These are phyloP conservation scores for Acleris emargana DNA, from an alignment of 2,888 invertebrate genomes.

Conservation along the genomic window DNA sequence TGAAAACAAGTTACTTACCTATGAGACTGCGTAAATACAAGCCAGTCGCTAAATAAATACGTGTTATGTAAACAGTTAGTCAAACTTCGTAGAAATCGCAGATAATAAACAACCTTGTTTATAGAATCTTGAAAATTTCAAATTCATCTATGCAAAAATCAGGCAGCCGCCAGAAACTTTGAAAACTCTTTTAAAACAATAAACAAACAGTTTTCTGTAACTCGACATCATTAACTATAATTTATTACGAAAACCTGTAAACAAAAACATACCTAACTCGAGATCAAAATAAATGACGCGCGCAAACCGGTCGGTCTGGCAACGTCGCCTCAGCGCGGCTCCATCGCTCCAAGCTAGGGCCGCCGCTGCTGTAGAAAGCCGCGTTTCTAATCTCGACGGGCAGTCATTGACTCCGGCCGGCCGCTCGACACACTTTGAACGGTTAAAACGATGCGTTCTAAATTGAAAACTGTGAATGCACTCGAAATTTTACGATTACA, in stretches of 20 bases:
- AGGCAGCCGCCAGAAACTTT: not conserved
- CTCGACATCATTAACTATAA: conserved; percentile 11
- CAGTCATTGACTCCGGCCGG: conserved; percentile 78
- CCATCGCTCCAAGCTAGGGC: conserved; percentile 60
- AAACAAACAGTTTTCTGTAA: not conserved
- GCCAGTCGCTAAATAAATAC: too few relatives aligned
- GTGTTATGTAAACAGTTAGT: too few relatives aligned
- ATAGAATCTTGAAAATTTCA: not conserved
- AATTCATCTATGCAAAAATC: not conserved
- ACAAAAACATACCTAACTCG: conserved; percentile 34
- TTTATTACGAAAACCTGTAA: conserved; percentile 23
- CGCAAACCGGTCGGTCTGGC: conserved; percentile 57
- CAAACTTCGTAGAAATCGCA: too few relatives aligned
- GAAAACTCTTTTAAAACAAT: not conserved
- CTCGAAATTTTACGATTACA: conserved; percentile 22
- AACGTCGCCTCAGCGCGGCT: conserved; percentile 57
- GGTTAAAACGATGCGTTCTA: conserved; percentile 35
- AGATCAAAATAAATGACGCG: conserved; percentile 43
- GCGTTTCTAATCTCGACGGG: conserved; percentile 78
- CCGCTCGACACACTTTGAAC: conserved; percentile 44
- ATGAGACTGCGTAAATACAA: too few relatives aligned
- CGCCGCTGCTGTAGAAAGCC: conserved; percentile 76
- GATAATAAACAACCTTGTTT: too few relatives aligned
- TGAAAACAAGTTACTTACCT: too few relatives aligned
- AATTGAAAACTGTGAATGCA: conserved; percentile 36